Percentiles rank a stretch among this genome's conserved stretches.
Conservation (phyloP, 2,888 invertebrate species). For the Apotomis capreana region DNA sequence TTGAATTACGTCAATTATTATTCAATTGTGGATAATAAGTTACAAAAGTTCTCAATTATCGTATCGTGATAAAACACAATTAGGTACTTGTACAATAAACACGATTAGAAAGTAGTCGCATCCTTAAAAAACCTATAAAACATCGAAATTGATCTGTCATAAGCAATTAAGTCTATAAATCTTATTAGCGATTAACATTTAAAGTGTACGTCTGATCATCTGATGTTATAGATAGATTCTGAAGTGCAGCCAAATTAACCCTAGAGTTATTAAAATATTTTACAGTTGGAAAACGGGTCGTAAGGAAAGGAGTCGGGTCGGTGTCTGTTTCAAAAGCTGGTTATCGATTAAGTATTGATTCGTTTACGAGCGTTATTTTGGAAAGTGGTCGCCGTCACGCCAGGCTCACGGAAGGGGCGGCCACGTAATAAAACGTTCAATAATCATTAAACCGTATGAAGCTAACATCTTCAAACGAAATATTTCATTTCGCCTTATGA, state of each 20-base stretch:
- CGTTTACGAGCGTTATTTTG: constrained; percentile 43
- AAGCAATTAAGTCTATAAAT: constrained; percentile 44
- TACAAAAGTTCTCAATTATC: constrained; percentile 13
- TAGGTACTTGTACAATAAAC: constrained; percentile 49
- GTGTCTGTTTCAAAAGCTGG: constrained; percentile 32
- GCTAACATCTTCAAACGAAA: constrained; percentile 35
- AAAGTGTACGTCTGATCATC: constrained; percentile 14
- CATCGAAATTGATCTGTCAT: constrained; percentile 47
- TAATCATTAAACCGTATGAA: constrained; percentile 41
- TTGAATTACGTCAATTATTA: constrained; percentile 37
- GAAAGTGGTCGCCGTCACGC: constrained; percentile 46
- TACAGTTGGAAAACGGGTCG: constrained; percentile 16
- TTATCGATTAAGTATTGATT: constrained; percentile 42
- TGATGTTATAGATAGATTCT: constrained; percentile 3
- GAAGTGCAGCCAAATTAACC: constrained; percentile 29
- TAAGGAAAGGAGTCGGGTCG: constrained; percentile 32
- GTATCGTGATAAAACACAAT: constrained; percentile 58
- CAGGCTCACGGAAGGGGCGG: constrained; percentile 40
- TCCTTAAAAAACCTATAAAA: constrained; percentile 42
- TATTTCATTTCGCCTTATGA: constrained; percentile 40
- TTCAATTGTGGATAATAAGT: constrained; percentile 11
- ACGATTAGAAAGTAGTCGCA: constrained; percentile 48
- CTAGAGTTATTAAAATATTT: constrained; percentile 29
- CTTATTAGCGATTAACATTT: constrained; percentile 39
- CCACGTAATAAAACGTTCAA: constrained; percentile 45